A percentile compares a stretch with the other conserved stretches of the same genome.
These are phyloP conservation scores for Ypsolopha scabrella DNA, from an alignment of 2,888 invertebrate genomes.

Conservation along the genomic window DNA sequence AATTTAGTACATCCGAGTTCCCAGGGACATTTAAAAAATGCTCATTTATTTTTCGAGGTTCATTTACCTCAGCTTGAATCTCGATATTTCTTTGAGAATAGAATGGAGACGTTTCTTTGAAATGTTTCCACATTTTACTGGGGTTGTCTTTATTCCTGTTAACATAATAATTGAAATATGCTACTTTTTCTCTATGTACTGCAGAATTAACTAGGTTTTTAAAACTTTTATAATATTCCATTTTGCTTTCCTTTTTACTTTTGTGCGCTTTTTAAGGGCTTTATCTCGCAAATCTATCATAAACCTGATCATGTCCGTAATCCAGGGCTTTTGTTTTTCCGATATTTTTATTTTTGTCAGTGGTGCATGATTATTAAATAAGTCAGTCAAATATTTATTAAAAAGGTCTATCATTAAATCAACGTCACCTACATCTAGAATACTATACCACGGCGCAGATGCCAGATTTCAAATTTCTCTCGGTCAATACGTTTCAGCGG, in stretches of 20 bases:
- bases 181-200: too few relatives aligned
- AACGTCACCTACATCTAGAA: not conserved
- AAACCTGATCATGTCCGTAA: not conserved
- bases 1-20: too few relatives aligned
- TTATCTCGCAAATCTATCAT: not conserved
- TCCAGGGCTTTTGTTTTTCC: not conserved
- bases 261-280: not conserved
- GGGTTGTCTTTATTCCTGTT: too few relatives aligned
- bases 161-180: too few relatives aligned
- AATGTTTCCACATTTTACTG: too few relatives aligned
- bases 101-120: too few relatives aligned
- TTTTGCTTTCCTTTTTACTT: not conserved
- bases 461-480: not conserved
- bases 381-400: not conserved
- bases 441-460: not conserved
- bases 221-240: too few relatives aligned
- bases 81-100: too few relatives aligned
- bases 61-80: too few relatives aligned
- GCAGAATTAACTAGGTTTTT: too few relatives aligned
- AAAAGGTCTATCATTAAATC: not conserved
- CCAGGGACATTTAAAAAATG: too few relatives aligned
- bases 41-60: too few relatives aligned
- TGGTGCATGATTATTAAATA: not conserved
- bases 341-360: not conserved
- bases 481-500: not conserved